Evolutionary conservation across 2,113 vertebrate genomes (phyloP).

Genomic region (Malurus cyaneus): DNA sequence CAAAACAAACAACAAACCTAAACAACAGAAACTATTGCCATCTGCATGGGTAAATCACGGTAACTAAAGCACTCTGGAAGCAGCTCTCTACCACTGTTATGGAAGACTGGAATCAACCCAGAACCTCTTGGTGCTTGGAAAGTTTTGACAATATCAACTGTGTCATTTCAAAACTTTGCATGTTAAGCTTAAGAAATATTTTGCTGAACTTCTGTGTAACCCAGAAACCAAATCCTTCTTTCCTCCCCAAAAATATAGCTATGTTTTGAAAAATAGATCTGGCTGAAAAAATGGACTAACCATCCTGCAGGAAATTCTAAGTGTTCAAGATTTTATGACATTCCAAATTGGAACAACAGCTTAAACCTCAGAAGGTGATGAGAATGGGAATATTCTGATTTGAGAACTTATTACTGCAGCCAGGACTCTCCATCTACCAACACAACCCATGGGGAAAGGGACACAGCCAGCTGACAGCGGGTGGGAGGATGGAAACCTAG

Average conservation of each 20-base stretch:
- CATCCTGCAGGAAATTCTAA: slow-evolving; percentile 22
- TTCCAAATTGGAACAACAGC: slow-evolving; percentile 23
- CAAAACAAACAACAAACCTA: not conserved
- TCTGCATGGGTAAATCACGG: not conserved
- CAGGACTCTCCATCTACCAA: not conserved
- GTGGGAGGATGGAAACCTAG: not conserved
- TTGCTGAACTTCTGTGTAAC: slow-evolving; percentile 40
- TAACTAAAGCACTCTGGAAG: not conserved
- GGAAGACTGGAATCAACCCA: slow-evolving; percentile 34
- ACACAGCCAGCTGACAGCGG: not conserved
- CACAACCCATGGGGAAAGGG: not conserved
- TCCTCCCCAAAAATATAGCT: not conserved
- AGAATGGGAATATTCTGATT: slow-evolving; percentile 35
- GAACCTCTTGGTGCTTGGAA: slow-evolving; percentile 7
- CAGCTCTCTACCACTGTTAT: slow-evolving; percentile 7
- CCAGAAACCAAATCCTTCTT: slow-evolving; percentile 31
- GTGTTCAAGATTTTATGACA: slow-evolving; percentile 1
- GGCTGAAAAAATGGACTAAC: not conserved
- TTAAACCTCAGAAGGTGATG: not conserved
- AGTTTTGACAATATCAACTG: slow-evolving; percentile 46
- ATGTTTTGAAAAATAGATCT: not conserved
- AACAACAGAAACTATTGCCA: not conserved
- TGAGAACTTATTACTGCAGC: not conserved
- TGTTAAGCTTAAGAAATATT: slow-evolving; percentile 27
- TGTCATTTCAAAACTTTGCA: slow-evolving; percentile 47